Base-by-base conservation (phyloP, 2,888 invertebrate species). In the Hedychridium roseum region DNA sequence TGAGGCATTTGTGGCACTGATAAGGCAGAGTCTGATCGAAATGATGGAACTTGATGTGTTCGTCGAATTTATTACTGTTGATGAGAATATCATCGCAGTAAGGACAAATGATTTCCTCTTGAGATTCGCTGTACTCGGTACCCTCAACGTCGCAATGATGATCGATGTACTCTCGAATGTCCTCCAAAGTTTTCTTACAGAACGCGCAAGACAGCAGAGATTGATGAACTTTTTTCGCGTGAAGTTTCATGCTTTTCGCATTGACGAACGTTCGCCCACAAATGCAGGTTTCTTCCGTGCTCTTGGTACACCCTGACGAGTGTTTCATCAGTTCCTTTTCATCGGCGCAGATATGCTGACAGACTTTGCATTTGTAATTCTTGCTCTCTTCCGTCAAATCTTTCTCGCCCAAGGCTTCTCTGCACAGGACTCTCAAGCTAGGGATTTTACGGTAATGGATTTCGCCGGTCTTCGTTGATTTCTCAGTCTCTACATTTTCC, bases 1-100 rank as follows among this genome's bases (percentile, higher is more conserved):
- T 39, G 5, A 23, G 6, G 34, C 74, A 74, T 4, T 60, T 39
- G 15, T 57, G 66, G 37, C 74, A 75, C 32, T 64, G 57, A 43
- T 52, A 66, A 1, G 56, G 54, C 5, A 51, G 7, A 1, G 11
- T 2, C 3, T 31, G 15, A 31, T 65, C 52, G 21, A 32, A 50
- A 39, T 75, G 74, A 5, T 57, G n/a, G 2, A 16, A 34, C 18
- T 27, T 60, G 12, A 66, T 54, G 14, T 75, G 74, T 0, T 52
- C 34, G 14, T 74, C 70, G 36, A 72, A 71, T 21, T 57, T 48
- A 5, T 47, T 52, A 5, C 34, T 46, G 23, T 48, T 34, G 12
- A 49, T 56, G 2, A 66, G 2, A 2, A 41, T 16, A 1, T 9
- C 17, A 2, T 49, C 40, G 23, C 73, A 73, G 27, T 41, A 11